Conservation (phyloP, 2,888 invertebrate species). For the Apodemia zela region DNA sequence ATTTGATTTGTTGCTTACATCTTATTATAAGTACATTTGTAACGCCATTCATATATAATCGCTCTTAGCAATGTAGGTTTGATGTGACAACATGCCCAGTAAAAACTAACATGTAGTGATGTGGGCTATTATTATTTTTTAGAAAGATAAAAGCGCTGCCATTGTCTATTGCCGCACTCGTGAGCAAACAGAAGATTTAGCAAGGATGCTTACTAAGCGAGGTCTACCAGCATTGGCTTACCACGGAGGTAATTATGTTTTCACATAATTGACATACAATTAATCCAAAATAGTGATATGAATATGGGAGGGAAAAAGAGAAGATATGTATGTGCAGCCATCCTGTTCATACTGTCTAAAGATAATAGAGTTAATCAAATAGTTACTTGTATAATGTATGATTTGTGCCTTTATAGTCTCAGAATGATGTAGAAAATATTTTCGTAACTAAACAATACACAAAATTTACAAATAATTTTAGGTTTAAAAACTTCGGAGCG, state of each 20-base stretch:
- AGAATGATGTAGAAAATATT: neutral
- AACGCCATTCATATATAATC: too few species aligned
- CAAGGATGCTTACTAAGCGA: conserved; percentile 85
- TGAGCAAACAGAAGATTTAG: conserved; percentile 93
- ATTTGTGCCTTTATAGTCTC: neutral
- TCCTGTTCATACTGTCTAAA: too few species aligned
- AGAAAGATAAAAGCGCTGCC: conserved; percentile 84
- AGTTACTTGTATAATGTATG: neutral
- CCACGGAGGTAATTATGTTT: conserved; percentile 86
- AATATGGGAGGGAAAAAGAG: neutral
- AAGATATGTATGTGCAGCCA: too few species aligned
- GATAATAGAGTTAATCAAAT: neutral
- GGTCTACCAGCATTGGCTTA: conserved; percentile 91
- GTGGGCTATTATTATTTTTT: conserved; percentile 36
- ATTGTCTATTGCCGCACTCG: conserved; percentile 97
- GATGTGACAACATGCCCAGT: too few species aligned
- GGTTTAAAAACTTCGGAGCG: conserved; percentile 87
- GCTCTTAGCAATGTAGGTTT: too few species aligned
- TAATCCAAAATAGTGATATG: neutral
- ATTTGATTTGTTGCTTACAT: too few species aligned
- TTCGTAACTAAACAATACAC: too few species aligned
- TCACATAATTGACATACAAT: neutral
- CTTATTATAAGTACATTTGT: too few species aligned
- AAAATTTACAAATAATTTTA: conserved; percentile 37
- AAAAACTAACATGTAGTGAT: too few species aligned